phyloP scores from a whole-genome alignment of 2,113 vertebrate genomes.

The Cettia cetti region DNA sequence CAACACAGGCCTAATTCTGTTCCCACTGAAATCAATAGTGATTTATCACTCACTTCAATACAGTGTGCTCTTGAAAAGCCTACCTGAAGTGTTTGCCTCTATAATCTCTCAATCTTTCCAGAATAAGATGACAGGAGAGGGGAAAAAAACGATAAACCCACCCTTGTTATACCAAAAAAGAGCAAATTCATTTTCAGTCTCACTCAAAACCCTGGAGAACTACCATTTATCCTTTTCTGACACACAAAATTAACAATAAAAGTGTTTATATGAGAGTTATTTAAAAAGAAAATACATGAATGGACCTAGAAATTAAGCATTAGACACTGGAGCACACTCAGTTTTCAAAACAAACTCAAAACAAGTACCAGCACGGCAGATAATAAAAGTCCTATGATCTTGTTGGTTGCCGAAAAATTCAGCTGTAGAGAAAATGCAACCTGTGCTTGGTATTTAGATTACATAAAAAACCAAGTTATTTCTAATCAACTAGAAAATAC shows the following conservation, averaged over 20 bases:
- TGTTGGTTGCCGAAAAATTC: background rate
- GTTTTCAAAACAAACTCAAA: background rate
- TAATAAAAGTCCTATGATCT: background rate
- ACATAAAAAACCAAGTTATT: background rate
- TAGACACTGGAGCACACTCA: background rate
- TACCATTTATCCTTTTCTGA: background rate
- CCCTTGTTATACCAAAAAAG: background rate
- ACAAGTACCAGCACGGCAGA: background rate
- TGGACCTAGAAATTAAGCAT: background rate
- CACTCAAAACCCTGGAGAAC: background rate
- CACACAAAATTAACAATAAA: background rate
- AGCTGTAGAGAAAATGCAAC: background rate
- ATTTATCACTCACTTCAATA: slow-evolving; percentile 37
- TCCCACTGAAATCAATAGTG: slow-evolving; percentile 57
- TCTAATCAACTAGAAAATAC: background rate
- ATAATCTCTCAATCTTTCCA: slow-evolving; percentile 16
- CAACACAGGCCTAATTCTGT: slow-evolving; percentile 53
- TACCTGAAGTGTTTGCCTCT: slow-evolving; percentile 12
- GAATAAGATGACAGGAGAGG: background rate
- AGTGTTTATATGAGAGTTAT: background rate
- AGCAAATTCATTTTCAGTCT: background rate
- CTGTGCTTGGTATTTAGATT: background rate
- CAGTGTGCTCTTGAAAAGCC: slow-evolving; percentile 17
- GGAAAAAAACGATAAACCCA: background rate
- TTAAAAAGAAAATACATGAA: background rate